Evolutionary conservation across 2,888 invertebrate genomes (phyloP).

Genomic region (Cheilosia urbana): DNA sequence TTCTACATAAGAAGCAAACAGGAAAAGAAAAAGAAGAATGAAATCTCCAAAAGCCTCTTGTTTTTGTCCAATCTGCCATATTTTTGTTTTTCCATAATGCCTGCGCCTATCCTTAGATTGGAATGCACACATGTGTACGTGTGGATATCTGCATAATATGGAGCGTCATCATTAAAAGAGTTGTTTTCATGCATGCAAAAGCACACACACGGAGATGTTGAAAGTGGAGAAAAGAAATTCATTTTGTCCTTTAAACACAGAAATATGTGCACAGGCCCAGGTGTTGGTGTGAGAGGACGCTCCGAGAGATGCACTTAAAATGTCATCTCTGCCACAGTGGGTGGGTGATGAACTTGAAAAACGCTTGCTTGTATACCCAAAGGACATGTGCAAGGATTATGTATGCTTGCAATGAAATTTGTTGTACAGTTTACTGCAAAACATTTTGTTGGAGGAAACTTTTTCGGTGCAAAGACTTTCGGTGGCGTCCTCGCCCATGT

Average conservation of each 20-base stretch:
- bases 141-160: slow-evolving; percentile 11
- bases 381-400: slow-evolving; percentile 49
- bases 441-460: slow-evolving; percentile 43
- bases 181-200: slow-evolving; percentile 32
- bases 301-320: slow-evolving; percentile 69
- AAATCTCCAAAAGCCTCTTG: slow-evolving; percentile 61
- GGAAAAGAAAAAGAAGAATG: slow-evolving; percentile 31
- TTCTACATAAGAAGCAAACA: slow-evolving; percentile 9
- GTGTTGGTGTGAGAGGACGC: slow-evolving; percentile 61
- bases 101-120: slow-evolving; percentile 24
- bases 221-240: slow-evolving; percentile 38
- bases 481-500: background rate
- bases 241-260: slow-evolving; percentile 59
- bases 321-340: slow-evolving; percentile 50
- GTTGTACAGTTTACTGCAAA: slow-evolving; percentile 72
- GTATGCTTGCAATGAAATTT: slow-evolving; percentile 18
- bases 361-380: slow-evolving; percentile 9
- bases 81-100: slow-evolving; percentile 1
- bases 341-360: slow-evolving; percentile 68
- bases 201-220: background rate
- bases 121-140: slow-evolving; percentile 40
- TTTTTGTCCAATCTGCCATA: slow-evolving; percentile 62
- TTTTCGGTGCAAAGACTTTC: background rate
- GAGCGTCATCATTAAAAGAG: slow-evolving; percentile 57
- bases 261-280: background rate